Conservation (phyloP, 2,797 vertebrate genomes). For the Heliangelus exortis region DNA sequence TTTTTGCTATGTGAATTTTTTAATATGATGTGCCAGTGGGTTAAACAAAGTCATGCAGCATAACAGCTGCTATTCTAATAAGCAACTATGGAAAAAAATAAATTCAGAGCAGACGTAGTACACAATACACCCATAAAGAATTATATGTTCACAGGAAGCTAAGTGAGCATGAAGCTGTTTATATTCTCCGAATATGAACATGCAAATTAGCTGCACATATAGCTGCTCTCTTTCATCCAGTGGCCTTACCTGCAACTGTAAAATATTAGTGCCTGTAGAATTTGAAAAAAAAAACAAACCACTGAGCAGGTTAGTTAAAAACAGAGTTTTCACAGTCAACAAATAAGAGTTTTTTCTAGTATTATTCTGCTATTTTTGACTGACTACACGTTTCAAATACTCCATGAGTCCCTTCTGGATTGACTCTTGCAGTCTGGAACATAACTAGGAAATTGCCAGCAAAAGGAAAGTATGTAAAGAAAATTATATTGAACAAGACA, state of each 20-base stretch:
- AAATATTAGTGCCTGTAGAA: constrained; percentile 3
- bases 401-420: not conserved
- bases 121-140: not conserved
- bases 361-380: not conserved
- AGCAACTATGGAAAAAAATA: not conserved
- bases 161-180: constrained; percentile 50
- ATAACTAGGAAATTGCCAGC: not conserved
- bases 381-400: not conserved
- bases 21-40: not conserved
- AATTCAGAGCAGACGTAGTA: constrained; percentile 5
- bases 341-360: not conserved
- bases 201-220: not conserved
- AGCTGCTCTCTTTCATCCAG: not conserved
- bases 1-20: not conserved
- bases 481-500: not conserved
- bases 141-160: not conserved
- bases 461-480: not conserved
- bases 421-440: constrained; percentile 2
- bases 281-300: not conserved
- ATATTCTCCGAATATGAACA: constrained; percentile 3
- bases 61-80: constrained; percentile 11
- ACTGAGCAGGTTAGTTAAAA: not conserved
- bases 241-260: not conserved
- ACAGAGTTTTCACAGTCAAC: not conserved
- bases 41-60: not conserved